Base-by-base conservation (phyloP, 2,113 vertebrate species). In the Semnornis frantzii region DNA sequence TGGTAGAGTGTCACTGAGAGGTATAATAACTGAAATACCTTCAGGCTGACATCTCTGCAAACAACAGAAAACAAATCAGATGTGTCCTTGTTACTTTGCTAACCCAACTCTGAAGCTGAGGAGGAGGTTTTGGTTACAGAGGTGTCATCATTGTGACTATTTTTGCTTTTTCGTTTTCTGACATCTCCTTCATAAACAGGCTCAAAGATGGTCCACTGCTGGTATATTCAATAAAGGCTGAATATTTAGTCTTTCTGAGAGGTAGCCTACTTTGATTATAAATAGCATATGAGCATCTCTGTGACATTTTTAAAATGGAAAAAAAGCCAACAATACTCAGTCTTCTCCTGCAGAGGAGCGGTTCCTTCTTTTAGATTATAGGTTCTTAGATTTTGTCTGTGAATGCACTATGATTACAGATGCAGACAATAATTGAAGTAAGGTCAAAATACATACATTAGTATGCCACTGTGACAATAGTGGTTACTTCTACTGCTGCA, bases 321-420 rank as follows among this genome's bases (percentile, higher is more conserved):
- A 88, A 60, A 8, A 52, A 52, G 50, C 23, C 23, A 24, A 24
- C 5, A 85, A 24, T 33, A 15, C 80, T 91, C 19, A 8, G 4
- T 54, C 66, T 90, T 94, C 17, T 23, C 9, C 13, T 0, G 0
- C 50, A 37, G 12, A 69, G 58, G 58, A 72, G 31, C 59, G 9
- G 28, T 74, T 93, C 33, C 48, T 80, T 87, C 69, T 15, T 77
- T 93, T 81, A 62, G 75, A 94, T 87, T 94, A 84, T 34, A 94
- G 79, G 62, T 5, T 77, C 86, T 85, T 82, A 63, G 42, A n/a
- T 92, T 87, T 65, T 55, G n/a, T 59, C 34, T 82, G 20, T 68
- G 66, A 89, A 75, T 55, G 42, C 57, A 59, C 46, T 84, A 3
- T 93, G 64, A 90, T 95, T 95, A 93, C 9, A 78, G 80, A 89